Percentiles rank a stretch among this genome's conserved stretches.
Evolutionary conservation across 2,113 vertebrate species (phyloP).

Genomic region (Circaetus gallicus): DNA sequence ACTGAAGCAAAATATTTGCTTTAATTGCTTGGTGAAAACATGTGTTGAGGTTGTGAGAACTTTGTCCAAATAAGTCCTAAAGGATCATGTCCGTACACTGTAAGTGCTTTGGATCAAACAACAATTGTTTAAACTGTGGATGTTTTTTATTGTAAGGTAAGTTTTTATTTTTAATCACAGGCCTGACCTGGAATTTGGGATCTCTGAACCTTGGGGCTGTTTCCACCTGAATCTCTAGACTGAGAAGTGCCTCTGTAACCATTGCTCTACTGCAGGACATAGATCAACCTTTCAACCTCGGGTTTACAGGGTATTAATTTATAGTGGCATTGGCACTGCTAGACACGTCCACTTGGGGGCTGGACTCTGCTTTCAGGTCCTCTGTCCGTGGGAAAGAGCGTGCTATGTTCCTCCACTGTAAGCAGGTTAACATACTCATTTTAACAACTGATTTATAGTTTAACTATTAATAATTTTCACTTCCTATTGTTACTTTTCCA

Average conservation of each 20-base stretch:
- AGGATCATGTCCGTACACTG: accelerated
- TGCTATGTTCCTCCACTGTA: neutral
- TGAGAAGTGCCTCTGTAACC: neutral
- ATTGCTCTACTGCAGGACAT: neutral
- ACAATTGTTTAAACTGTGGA: neutral
- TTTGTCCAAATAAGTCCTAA: neutral
- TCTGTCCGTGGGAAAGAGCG: neutral
- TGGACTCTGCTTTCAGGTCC: neutral
- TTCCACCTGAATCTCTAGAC: neutral
- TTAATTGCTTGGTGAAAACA: neutral
- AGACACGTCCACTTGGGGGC: accelerated
- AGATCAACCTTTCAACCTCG: neutral
- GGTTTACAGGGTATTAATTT: neutral
- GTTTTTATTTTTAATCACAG: neutral
- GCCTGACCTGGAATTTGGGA: neutral
- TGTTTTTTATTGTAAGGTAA: neutral
- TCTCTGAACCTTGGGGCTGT: neutral
- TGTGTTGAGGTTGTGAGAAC: neutral
- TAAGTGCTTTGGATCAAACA: neutral
- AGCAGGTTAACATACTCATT: neutral
- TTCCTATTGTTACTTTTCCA: neutral
- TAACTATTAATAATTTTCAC: neutral
- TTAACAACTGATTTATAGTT: neutral
- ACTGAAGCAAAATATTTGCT: neutral
- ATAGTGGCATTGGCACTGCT: neutral